These are phyloP conservation scores for Zaprionus bogoriensis DNA, from an alignment of 2,888 invertebrate species.

Conservation along the genomic window DNA sequence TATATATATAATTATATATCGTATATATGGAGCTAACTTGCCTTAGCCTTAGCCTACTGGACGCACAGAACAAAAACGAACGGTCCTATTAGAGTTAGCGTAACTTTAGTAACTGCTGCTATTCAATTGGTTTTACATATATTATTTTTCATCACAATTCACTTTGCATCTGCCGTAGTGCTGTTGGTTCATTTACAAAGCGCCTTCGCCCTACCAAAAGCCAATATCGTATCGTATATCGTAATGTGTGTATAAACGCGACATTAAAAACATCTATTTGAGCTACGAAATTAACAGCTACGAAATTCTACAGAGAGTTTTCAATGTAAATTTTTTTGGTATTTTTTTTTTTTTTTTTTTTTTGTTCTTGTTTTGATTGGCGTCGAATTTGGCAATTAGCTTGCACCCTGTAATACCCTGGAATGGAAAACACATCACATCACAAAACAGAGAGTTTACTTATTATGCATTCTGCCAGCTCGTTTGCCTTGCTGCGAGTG, in stretches of 20 bases:
- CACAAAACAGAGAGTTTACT: no score
- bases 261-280: constrained; percentile 2
- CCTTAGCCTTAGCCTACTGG: constrained; percentile 30
- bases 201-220: constrained; percentile 32
- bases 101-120: constrained; percentile 9
- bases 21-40: constrained; percentile 14
- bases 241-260: not conserved
- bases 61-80: not conserved
- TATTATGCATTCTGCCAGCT: no score
- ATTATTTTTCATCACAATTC: constrained; percentile 80
- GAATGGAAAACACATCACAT: constrained; percentile 14
- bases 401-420: constrained; percentile 71
- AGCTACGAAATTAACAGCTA: constrained; percentile 1
- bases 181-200: constrained; percentile 52
- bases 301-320: not conserved
- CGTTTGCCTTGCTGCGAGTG: not conserved
- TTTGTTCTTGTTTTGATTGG: constrained; percentile 37
- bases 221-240: not conserved
- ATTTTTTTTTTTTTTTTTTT: not conserved
- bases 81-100: not conserved
- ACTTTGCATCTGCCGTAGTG: constrained; percentile 81
- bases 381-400: constrained; percentile 49
- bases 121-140: constrained; percentile 22
- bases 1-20: constrained; percentile 14
- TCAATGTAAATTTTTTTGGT: not conserved